A percentile compares a stretch with the other conserved stretches of the same genome.
phyloP scores from a whole-genome alignment of 2,888 invertebrate genomes.

The Epicampocera succincta region DNA sequence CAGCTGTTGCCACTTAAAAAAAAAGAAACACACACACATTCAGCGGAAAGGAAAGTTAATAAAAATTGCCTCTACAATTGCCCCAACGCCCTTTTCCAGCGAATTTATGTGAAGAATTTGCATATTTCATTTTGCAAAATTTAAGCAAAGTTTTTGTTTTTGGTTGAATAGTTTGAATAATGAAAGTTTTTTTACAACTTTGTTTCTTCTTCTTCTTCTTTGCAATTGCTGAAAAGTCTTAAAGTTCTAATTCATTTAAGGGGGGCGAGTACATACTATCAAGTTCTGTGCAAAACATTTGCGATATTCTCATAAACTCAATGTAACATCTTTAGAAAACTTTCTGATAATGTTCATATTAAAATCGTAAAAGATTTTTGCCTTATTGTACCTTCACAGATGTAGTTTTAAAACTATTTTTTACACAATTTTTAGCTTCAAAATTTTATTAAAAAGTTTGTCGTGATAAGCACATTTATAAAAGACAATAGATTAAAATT shows the following conservation, averaged over 20 bases:
- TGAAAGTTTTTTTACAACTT: background rate
- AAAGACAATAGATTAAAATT: no score
- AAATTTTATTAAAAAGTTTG: slow-evolving; percentile 15
- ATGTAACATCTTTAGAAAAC: slow-evolving; percentile 11
- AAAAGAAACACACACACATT: background rate
- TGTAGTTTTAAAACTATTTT: background rate
- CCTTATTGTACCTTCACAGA: slow-evolving; percentile 1
- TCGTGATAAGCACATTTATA: background rate
- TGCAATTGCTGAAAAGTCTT: background rate
- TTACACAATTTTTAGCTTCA: background rate
- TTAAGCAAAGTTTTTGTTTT: background rate
- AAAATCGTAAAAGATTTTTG: slow-evolving; percentile 2
- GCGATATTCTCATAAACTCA: slow-evolving; percentile 26
- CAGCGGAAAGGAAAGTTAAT: slow-evolving; percentile 10
- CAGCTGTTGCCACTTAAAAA: slow-evolving; percentile 40
- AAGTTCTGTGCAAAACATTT: slow-evolving; percentile 21
- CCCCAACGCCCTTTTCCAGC: slow-evolving; percentile 5
- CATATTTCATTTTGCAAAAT: slow-evolving; percentile 22
- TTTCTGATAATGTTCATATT: slow-evolving; percentile 3
- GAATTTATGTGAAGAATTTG: slow-evolving; percentile 21
- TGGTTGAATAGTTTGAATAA: slow-evolving; percentile 3
- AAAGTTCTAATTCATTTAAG: background rate
- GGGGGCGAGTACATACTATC: slow-evolving; percentile 10
- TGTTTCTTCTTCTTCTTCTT: background rate
- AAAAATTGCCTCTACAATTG: slow-evolving; percentile 39